phyloP scores from a whole-genome alignment of 2,113 vertebrate genomes.

The Barnardius zonarius region DNA sequence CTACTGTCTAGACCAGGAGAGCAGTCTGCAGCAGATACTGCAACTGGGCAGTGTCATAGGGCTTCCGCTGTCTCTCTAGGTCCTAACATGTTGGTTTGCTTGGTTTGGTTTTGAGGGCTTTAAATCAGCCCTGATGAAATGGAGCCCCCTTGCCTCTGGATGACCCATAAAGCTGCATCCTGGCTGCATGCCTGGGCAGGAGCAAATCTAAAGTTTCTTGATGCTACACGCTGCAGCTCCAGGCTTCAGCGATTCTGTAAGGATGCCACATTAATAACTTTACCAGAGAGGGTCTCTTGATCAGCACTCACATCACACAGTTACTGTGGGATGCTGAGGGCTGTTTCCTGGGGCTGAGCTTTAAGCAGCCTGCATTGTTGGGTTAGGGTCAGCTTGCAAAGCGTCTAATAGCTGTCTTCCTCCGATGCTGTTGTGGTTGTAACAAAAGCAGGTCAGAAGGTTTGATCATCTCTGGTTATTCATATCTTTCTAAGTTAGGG shows the following conservation, averaged over 20 bases:
- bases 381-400: not conserved
- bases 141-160: not conserved
- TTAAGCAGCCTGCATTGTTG: not conserved
- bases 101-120: not conserved
- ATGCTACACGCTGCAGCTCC: not conserved
- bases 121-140: not conserved
- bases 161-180: not conserved
- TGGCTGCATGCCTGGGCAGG: not conserved
- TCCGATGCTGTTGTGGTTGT: not conserved
- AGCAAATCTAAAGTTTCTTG: not conserved
- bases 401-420: not conserved
- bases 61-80: not conserved
- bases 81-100: not conserved
- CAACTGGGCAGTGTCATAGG: not conserved
- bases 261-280: not conserved
- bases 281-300: not conserved
- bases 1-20: not conserved
- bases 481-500: not conserved
- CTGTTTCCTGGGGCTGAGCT: not conserved
- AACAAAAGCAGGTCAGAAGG: not conserved
- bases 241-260: not conserved
- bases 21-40: not conserved
- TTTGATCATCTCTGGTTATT: not conserved
- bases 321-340: not conserved
- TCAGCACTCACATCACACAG: not conserved